Conservation (phyloP, 2,888 invertebrate genomes). For the Aspidapion aeneum region DNA sequence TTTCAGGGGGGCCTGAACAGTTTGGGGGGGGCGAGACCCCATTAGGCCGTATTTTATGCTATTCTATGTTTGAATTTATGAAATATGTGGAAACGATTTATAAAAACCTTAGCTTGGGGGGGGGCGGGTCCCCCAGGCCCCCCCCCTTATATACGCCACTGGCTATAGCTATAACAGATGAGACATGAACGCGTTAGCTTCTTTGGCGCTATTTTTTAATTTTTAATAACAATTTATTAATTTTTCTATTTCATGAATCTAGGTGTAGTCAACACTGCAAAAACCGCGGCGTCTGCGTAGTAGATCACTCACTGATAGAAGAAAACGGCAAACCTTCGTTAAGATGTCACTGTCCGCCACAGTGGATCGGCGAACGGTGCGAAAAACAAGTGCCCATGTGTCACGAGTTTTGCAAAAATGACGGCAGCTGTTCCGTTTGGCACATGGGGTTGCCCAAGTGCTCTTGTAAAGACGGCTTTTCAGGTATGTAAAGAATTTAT, state of each 20-base stretch:
- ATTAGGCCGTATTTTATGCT: no score
- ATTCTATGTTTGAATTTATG: no score
- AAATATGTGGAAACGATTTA: no score
- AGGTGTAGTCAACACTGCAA: conserved; percentile 66
- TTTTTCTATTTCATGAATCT: conserved; percentile 31
- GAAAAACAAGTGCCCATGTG: conserved; percentile 58
- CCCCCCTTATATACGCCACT: no score
- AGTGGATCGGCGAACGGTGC: conserved; percentile 62
- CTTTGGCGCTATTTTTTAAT: neutral
- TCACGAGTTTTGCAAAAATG: conserved; percentile 56
- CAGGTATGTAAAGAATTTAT: conserved; percentile 11
- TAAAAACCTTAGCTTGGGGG: no score
- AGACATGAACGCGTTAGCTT: no score
- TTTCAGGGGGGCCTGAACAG: no score
- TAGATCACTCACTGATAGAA: conserved; percentile 37
- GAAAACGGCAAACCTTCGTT: conserved; percentile 35
- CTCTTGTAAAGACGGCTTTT: conserved; percentile 48
- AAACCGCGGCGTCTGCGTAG: conserved; percentile 58
- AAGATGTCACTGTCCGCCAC: conserved; percentile 58
- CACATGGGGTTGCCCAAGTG: conserved; percentile 41
- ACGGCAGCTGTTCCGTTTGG: conserved; percentile 54
- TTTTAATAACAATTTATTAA: neutral
- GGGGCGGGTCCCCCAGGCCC: no score
- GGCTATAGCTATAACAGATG: no score
- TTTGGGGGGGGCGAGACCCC: no score